Base-by-base conservation (phyloP, 2,113 vertebrate species). In the Pomatostomus ruficeps region DNA sequence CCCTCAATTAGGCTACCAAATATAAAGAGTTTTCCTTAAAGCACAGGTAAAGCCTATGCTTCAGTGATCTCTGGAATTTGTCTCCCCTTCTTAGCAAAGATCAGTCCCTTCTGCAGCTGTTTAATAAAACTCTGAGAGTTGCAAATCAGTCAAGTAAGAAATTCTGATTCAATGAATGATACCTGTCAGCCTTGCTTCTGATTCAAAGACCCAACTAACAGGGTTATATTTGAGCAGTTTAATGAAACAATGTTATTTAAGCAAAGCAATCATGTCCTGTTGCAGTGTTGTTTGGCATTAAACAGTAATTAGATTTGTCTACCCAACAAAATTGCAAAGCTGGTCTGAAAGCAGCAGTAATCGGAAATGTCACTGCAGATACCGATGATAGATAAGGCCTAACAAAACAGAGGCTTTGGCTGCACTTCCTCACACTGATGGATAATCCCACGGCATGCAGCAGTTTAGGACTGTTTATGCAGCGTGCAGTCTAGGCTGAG, bases 221-320 rank as follows among this genome's bases (percentile, higher is more conserved):
- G 77, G 87, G 33, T 63, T 3, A 20, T 65, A 67, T 68, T 31
- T 36, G 54, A 66, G 66, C 19, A n/a, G 33, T 78, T 86, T n/a
- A 79, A 88, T 76, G 58, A 74, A 94, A 80, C 70, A 88, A 55
- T 77, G 49, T 87, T 86, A 63, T 59, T 95, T 91, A 89, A 83
- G 82, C 77, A 95, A 81, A 92, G 74, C 68, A 76, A 73, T 85
- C 85, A 24, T 26, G 20, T 89, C 81, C 79, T 83, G 48, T 67
- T 81, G 84, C 75, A 87, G 54, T 2, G 2, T 78, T 89, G 88
- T 83, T 95, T 88, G 58, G 40, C 62, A 55, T 95, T 95, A 85
- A 93, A 73, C 31, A 74, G 68, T 78, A 92, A 57, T 95, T 89
- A 91, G 63, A 63, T 84, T 92, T 78, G 83, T 89, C 78, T 94